Base-by-base conservation (phyloP, 2,888 invertebrate genomes). In the Leptothorax acervorum region DNA sequence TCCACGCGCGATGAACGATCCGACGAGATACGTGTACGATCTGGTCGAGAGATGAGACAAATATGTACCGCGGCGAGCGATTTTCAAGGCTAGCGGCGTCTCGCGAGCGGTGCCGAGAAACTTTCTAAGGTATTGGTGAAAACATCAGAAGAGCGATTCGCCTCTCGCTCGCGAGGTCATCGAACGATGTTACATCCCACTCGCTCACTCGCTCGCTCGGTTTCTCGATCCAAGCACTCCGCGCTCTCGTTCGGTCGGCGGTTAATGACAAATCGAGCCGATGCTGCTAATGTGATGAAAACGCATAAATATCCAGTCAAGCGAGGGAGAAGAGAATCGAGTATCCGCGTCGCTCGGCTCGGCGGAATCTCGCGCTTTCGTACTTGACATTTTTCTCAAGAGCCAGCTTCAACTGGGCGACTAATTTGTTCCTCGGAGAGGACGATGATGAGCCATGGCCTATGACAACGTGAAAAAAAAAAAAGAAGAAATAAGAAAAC, bases 51-150 rank as follows among this genome's bases (percentile, higher is more conserved):
- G 18, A 76, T 35, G 62, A 51, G 85, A 75, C 75, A 71, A 81
- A 60, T 60, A 18, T 31, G 71, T 63, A 79, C n/a, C 31, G 78
- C 57, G 28, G 39, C 23, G 84, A 53, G 53, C 48, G 65, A 86
- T 89, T 83, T 88, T 89, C 90, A 89, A 86, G 89, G 89, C 88
- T 85, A 62, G 42, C 42, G n/a, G 15, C 65, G 70, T 81, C 53
- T 68, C 83, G 51, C 53, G 53, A 28, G 79, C 55, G 28, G 51
- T 66, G 53, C 48, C 48, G 71, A 66, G 74, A 51, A 83, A 89
- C 89, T 87, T 89, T 89, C 89, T 87, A 87, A 85, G 82, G 74
- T 84, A 89, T 84, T 83, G 85, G 83, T 88, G 88, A 90, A 90
- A 89, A 88, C 60, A 53, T 82, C 74, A 76, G 86, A 89, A 82